These are phyloP conservation scores for Calcarius ornatus DNA, from an alignment of 2,113 vertebrate species.

Conservation along the genomic window DNA sequence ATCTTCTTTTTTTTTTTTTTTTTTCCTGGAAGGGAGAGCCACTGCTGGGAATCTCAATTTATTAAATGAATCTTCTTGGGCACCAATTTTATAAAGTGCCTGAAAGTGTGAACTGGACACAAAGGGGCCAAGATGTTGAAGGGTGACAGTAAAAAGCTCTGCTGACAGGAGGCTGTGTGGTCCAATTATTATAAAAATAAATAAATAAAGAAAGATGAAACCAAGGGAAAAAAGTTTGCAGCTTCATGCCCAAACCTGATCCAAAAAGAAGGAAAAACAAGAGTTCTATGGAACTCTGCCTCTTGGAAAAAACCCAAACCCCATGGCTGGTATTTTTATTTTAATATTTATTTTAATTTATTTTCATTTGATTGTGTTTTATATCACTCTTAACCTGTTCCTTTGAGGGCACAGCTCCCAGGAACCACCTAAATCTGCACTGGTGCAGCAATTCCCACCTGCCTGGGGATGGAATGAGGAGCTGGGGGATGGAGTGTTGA, in stretches of 20 bases:
- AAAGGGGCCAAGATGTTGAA: not conserved
- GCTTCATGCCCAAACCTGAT: slow-evolving; percentile 55
- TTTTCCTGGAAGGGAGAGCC: slow-evolving; percentile 14
- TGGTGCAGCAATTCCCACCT: not conserved
- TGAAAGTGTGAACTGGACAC: slow-evolving; percentile 10
- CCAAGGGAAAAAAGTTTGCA: not conserved
- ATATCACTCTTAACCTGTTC: not conserved
- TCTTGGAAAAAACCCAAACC: slow-evolving; percentile 20
- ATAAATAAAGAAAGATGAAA: not conserved
- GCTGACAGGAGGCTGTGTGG: slow-evolving; percentile 58
- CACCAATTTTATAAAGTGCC: slow-evolving; percentile 39
- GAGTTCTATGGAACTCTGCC: not conserved
- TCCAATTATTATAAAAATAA: not conserved
- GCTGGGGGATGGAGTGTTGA: not conserved
- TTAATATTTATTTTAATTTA: not conserved
- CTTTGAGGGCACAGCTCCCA: not conserved
- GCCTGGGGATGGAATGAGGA: not conserved
- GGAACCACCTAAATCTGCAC: not conserved
- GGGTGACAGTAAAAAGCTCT: slow-evolving; percentile 41
- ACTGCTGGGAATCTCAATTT: slow-evolving; percentile 61
- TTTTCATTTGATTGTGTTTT: slow-evolving; percentile 29
- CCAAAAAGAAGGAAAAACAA: not conserved
- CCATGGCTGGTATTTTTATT: slow-evolving; percentile 31
- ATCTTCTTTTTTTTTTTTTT: not conserved
- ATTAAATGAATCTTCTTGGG: slow-evolving; percentile 25